Base-by-base conservation (phyloP, 2,888 invertebrate genomes). In the Cataglyphis livida region DNA sequence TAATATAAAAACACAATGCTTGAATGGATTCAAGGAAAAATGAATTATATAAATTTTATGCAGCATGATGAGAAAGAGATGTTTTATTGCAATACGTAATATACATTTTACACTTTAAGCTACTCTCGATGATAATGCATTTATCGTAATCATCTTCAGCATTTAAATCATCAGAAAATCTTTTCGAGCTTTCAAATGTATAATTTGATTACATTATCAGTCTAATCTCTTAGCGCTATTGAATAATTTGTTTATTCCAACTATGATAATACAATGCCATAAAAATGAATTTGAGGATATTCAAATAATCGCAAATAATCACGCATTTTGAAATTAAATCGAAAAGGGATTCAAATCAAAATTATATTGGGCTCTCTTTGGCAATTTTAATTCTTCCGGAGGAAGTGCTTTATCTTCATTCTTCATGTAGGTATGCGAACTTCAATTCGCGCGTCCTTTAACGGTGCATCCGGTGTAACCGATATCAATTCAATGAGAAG, bases 401-500 rank as follows among this genome's bases (percentile, higher is more conserved):
- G 76, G 70, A 38, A 70, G 28, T 51, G 35, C 74, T 82, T 87
- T 87, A 68, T 76, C 84, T 78, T 81, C 84, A 82, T 84, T 82
- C 81, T 81, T 84, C 84, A 70, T 78, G 76, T 51, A 51, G 51
- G 15, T 82, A 81, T 78, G 32, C 74, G 35, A 21, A 65, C 21
- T n/a, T 84, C 75, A 83, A 83, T 84, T 66, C 68, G 62, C 54
- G 84, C 68, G 86, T 84, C 81, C 68, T 82, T 81, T 79, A 74
- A 65, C 79, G 54, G 73, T 76, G 71, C 70, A 76, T 76, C 70
- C 76, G 70, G 70, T 68, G 76, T 68, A 70, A 76, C 76, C 54
- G 76, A 68, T 70, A 70, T 70, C 54, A 76, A 70, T 76, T 21
- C n/a, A 15, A 28, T 28, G 41, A 28, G 76, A 76, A 76, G 76